Base-by-base conservation (phyloP, 2,888 invertebrate species). In the Tridacna crocea region DNA sequence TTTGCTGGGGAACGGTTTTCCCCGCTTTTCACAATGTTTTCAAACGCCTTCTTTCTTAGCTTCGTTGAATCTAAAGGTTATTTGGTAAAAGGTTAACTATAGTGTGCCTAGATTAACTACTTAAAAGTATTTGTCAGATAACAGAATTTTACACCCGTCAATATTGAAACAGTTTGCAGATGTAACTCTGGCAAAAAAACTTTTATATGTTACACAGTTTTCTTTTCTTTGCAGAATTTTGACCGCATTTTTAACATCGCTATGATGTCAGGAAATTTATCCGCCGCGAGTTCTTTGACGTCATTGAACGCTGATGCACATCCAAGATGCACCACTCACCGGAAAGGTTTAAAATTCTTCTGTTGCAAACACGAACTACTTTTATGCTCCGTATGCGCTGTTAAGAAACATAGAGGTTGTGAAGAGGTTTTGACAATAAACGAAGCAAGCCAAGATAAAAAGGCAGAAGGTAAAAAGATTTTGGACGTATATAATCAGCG, bases 361-460 rank as follows among this genome's bases (percentile, higher is more conserved):
- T 87, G 87, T 46, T 75, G 77, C 47, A 87, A 84, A 70, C 84
- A 84, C 70, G 79, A 80, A 15, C 75, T 87, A 1, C 68, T 87
- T n/a, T 72, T 87, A 15, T 87, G 87, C 65, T 87, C 87, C 13
- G 82, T 87, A 17, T 87, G 87, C 58, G 87, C 87, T 11, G 87
- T 87, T 8, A 87, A 87, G 58, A 80, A 80, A 15, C 87, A 87
- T 47, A 51, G 87, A 60, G 48, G 65, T 8, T 87, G 87, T 74
- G 87, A 87, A n/a, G 87, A 87, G 36, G 68, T 87, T 17, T 78
- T 83, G 0, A 87, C 87, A 0, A 72, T 87, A 6, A 73, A 55
- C 17, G 87, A 87, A 66, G 87, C 87, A 0, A 27, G 78, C 36
- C 84, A 87, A 19, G 84, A 82, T 17, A 87, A 87, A 72, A 80